Evolutionary conservation across 2,888 invertebrate genomes (phyloP).

Genomic region (Rotaria macrura): DNA sequence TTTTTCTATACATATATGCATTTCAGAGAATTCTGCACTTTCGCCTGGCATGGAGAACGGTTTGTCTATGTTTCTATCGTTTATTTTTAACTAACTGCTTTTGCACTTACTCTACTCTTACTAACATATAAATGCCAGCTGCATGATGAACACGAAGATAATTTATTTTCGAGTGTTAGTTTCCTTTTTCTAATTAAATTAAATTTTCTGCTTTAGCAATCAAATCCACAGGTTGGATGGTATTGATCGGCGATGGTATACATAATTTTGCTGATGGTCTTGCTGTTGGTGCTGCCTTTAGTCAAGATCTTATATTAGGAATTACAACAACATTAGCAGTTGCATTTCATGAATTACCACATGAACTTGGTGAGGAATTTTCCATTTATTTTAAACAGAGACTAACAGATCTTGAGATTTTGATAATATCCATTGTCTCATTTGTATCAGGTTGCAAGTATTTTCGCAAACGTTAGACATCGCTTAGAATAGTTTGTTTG

Average conservation of each 20-base stretch:
- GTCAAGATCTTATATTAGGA: slow-evolving; percentile 26
- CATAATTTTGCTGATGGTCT: slow-evolving; percentile 33
- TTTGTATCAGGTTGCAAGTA: no score
- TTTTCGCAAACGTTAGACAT: no score
- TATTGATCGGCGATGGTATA: slow-evolving; percentile 29
- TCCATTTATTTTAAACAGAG: no score
- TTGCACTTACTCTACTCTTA: neutral
- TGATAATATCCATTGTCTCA: no score
- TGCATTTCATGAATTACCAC: slow-evolving; percentile 32
- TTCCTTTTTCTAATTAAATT: no score
- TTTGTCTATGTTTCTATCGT: neutral
- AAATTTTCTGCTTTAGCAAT: neutral
- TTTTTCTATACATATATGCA: neutral
- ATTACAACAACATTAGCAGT: slow-evolving; percentile 30
- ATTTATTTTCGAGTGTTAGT: neutral
- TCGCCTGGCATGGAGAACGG: neutral
- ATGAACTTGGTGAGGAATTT: slow-evolving; percentile 25
- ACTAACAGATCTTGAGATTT: no score
- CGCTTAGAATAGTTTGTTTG: no score
- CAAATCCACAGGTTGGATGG: slow-evolving; percentile 26
- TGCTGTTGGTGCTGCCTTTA: slow-evolving; percentile 32
- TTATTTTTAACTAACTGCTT: neutral
- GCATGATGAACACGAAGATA: neutral
- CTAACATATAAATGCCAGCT: neutral
- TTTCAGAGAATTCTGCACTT: neutral